Evolutionary conservation across 1,140 invertebrate genomes (phyloP).

Genomic region (Megathymus violae): DNA sequence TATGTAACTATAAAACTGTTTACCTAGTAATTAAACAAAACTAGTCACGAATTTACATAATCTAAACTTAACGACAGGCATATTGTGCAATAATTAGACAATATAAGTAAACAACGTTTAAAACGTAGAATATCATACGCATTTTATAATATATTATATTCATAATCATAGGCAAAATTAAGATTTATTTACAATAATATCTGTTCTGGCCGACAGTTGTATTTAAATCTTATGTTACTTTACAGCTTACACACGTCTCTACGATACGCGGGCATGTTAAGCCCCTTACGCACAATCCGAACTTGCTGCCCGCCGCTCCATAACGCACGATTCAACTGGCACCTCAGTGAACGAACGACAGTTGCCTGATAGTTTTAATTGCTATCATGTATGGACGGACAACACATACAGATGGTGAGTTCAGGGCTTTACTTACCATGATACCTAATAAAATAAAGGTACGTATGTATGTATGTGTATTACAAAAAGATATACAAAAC

Average conservation of each 20-base stretch:
- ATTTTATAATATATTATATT: slow-evolving; percentile 48
- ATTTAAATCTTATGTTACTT: slow-evolving; percentile 24
- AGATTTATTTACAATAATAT: slow-evolving; percentile 51
- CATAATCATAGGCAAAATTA: slow-evolving; percentile 45
- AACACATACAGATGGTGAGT: slow-evolving; percentile 11
- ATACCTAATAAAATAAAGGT: slow-evolving; percentile 28
- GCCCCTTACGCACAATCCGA: slow-evolving; percentile 20
- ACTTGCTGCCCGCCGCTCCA: neutral
- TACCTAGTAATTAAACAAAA: slow-evolving; percentile 80
- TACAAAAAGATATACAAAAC: slow-evolving; percentile 65
- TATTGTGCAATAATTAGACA: slow-evolving; percentile 52
- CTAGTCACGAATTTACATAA: slow-evolving; percentile 72
- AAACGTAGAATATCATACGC: slow-evolving; percentile 55
- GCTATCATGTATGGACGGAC: neutral
- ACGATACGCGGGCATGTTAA: slow-evolving; percentile 18
- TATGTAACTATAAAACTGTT: slow-evolving; percentile 72
- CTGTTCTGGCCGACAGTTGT: slow-evolving; percentile 39
- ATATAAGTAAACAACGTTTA: slow-evolving; percentile 60
- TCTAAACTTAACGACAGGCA: slow-evolving; percentile 61
- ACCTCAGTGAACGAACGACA: neutral
- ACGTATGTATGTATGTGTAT: slow-evolving; percentile 42
- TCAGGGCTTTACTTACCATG: slow-evolving; percentile 22
- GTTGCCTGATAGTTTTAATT: neutral
- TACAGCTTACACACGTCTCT: slow-evolving; percentile 24
- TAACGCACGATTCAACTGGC: neutral